Percentiles rank a stretch among this genome's conserved stretches.
Conservation (phyloP, 2,113 vertebrate species). For the Onychostruthus taczanowskii region DNA sequence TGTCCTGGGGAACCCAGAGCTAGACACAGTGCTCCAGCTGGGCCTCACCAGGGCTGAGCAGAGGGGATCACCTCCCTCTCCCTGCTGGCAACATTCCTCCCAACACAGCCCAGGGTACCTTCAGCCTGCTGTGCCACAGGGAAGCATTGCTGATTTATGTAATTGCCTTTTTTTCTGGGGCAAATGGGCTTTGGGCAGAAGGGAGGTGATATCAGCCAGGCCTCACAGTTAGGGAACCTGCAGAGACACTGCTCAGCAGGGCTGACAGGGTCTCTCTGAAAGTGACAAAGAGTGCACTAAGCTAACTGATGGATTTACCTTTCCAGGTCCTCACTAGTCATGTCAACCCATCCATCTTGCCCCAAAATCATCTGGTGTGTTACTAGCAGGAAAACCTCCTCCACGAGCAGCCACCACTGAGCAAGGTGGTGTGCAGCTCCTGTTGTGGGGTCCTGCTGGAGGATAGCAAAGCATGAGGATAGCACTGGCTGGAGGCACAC, state of each 20-base stretch:
- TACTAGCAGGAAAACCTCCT: not conserved
- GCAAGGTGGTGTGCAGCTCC: not conserved
- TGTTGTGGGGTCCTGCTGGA: not conserved
- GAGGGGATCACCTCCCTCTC: not conserved
- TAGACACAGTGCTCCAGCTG: not conserved
- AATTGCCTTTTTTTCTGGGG: not conserved
- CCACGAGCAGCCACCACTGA: not conserved
- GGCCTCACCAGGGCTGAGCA: not conserved
- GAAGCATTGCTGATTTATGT: not conserved
- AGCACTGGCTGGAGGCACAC: not conserved
- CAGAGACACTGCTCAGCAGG: not conserved
- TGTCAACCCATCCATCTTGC: not conserved
- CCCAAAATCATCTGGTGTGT: not conserved
- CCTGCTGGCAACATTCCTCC: not conserved
- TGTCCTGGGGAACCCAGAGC: not conserved
- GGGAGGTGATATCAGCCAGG: not conserved
- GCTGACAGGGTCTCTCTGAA: not conserved
- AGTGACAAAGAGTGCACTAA: accelerated
- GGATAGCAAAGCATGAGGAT: not conserved
- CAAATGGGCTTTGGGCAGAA: not conserved
- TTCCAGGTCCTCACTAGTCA: not conserved
- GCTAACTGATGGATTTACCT: not conserved
- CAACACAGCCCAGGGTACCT: not conserved
- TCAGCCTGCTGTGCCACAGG: not conserved
- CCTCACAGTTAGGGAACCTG: not conserved